Percentiles rank a stretch among this genome's conserved stretches.
Conservation (phyloP, 1,140 invertebrate species). For the Drosophila murphyi region DNA sequence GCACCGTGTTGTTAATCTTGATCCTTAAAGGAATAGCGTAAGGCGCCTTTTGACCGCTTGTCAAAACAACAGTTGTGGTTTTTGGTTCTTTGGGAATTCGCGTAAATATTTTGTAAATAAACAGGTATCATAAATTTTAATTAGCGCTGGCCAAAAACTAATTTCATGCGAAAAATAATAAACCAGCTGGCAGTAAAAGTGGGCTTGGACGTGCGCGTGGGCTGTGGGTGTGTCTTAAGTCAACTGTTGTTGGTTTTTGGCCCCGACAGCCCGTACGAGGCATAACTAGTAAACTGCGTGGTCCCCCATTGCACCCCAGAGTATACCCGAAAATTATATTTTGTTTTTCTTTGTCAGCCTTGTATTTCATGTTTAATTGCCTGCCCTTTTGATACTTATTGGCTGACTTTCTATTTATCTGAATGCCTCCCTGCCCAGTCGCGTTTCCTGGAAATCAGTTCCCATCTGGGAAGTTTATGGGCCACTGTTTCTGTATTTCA, state of each 20-base stretch:
- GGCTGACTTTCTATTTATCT: constrained; percentile 46
- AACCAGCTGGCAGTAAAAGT: constrained; percentile 44
- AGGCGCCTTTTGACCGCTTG: background rate
- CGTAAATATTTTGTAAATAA: constrained; percentile 70
- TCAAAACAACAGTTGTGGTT: background rate
- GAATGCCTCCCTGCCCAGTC: constrained; percentile 22
- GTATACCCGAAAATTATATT: constrained; percentile 51
- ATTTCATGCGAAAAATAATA: constrained; percentile 86
- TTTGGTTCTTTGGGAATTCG: constrained; percentile 47
- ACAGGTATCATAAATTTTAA: constrained; percentile 84
- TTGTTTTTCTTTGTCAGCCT: constrained; percentile 27
- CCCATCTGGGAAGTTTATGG: constrained; percentile 9
- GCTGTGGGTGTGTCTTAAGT: constrained; percentile 50
- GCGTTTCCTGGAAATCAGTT: constrained; percentile 53
- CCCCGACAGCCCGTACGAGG: constrained; percentile 1
- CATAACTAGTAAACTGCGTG: constrained; percentile 53
- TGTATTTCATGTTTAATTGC: constrained; percentile 64
- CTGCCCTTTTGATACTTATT: constrained; percentile 43
- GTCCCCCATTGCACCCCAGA: constrained; percentile 40
- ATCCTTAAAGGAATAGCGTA: constrained; percentile 9
- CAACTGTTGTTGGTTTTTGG: constrained; percentile 21
- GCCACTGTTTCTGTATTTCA: constrained; percentile 43
- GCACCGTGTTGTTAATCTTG: background rate
- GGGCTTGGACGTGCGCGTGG: constrained; percentile 17
- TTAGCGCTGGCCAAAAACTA: constrained; percentile 87